These are phyloP conservation scores for Diorhabda sublineata DNA, from an alignment of 1,140 invertebrate species.

Conservation along the genomic window DNA sequence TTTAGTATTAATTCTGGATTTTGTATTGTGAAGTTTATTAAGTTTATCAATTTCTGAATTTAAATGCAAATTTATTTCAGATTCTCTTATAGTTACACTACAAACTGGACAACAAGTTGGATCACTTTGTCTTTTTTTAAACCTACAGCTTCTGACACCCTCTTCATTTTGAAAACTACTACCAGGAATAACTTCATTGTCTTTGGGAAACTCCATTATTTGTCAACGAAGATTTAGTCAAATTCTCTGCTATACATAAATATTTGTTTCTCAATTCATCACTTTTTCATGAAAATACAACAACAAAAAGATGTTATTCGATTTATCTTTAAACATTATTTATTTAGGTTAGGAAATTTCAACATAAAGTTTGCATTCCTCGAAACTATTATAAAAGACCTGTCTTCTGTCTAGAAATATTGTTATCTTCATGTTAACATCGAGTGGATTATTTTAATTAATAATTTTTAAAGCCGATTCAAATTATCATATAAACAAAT, in stretches of 20 bases:
- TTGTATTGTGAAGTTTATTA: conserved; percentile 51
- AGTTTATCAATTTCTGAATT: conserved; percentile 71
- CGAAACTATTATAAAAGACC: background rate
- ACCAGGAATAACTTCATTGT: conserved; percentile 23
- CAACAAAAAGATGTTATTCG: conserved; percentile 15
- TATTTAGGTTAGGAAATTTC: background rate
- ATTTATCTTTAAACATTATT: conserved; percentile 12
- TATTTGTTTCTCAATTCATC: background rate
- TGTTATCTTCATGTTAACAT: background rate
- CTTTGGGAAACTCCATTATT: conserved; percentile 22
- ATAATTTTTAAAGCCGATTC: background rate
- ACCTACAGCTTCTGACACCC: conserved; percentile 44
- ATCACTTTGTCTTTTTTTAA: conserved; percentile 51
- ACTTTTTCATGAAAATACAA: conserved; percentile 5
- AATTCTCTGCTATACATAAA: background rate
- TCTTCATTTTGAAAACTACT: conserved; percentile 40
- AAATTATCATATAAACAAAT: conserved; percentile 1
- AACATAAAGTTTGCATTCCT: background rate
- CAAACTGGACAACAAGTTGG: conserved; percentile 75
- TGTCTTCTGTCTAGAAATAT: background rate
- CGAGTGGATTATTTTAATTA: background rate
- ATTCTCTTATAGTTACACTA: conserved; percentile 66
- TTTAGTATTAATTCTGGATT: conserved; percentile 41
- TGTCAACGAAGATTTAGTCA: conserved; percentile 12
- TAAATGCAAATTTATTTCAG: conserved; percentile 73